Base-by-base conservation (phyloP, 1,140 invertebrate species). In the Scaptodrosophila lebanonensis region DNA sequence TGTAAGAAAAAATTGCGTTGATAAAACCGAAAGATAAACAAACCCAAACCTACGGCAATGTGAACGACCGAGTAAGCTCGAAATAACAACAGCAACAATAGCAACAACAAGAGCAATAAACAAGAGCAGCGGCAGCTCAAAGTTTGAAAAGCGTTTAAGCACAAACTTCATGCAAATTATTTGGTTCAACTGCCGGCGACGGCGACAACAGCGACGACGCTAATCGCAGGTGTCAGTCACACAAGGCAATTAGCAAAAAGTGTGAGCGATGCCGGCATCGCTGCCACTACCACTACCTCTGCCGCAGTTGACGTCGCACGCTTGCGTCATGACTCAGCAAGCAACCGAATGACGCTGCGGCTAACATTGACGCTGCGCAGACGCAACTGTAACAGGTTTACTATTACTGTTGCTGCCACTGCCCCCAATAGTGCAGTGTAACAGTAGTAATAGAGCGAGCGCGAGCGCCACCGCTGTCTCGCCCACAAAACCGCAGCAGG, bases 221-320 rank as follows among this genome's bases (percentile, higher is more conserved):
- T 73, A 79, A 79, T 79, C 73, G 73, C 68, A 65, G 66, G 73
- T 79, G 73, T 79, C 73, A 79, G 63, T 79, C 73, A 79, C 73
- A 73, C 72, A 61, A 62, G 42, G 30, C 73, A 79, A 79, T 79
- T 72, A 79, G 59, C 60, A 54, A 66, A 44, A 79, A 33, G 2
- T 3, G n/a, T n/a, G n/a, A n/a, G 12, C 32, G 22, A 25, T 4
- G 22, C 22, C 22, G 8, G 8, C 22, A 25, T 25, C 8, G 22
- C 8, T 3, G 22, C 22, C 3, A 25, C 22, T 25, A 4, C 22
- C 3, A 25, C 8, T 25, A 25, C 3, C 22, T 4, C n/a, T n/a
- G n/a, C n/a, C 3, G 22, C 22, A 8, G 22, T 8, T 4, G 8
- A 52, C 73, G 50, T 58, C 73, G 72, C 72, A 72, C 51, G 72